Conservation (phyloP, 2,888 invertebrate genomes). For the Eilema griseolum region DNA sequence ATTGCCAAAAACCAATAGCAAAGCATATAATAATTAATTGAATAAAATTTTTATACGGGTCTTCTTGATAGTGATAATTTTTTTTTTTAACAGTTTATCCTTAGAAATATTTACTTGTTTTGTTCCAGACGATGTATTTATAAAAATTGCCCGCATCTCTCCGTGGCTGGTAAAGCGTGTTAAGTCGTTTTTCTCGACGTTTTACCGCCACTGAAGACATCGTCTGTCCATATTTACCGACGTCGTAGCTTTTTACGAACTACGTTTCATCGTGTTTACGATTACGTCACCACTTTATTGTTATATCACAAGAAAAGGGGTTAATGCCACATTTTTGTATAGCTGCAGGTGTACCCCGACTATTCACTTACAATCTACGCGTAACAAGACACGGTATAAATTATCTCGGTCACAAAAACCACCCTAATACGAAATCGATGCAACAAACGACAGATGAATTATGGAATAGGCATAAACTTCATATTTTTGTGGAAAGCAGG, state of each 20-base stretch:
- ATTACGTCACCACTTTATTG: constrained; percentile 75
- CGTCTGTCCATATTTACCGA: constrained; percentile 81
- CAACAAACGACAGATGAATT: constrained; percentile 53
- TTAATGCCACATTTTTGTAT: constrained; percentile 76
- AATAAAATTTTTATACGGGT: background rate
- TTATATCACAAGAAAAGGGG: constrained; percentile 76
- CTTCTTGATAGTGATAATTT: background rate
- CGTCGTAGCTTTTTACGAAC: constrained; percentile 81
- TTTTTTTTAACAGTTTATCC: constrained; percentile 9
- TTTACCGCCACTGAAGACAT: constrained; percentile 68
- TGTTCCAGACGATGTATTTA: constrained; percentile 53
- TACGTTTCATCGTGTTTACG: constrained; percentile 77
- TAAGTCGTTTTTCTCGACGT: constrained; percentile 62
- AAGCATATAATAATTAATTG: too few relatives aligned
- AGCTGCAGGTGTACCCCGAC: constrained; percentile 57
- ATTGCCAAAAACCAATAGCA: too few relatives aligned
- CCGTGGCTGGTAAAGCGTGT: constrained; percentile 60
- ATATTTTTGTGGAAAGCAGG: constrained; percentile 57
- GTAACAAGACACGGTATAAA: constrained; percentile 34
- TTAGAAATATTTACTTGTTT: constrained; percentile 22
- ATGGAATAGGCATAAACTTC: constrained; percentile 59
- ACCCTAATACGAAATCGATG: constrained; percentile 49
- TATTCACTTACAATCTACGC: constrained; percentile 27
- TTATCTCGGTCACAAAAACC: constrained; percentile 41
- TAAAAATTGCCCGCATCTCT: constrained; percentile 69